A percentile compares a stretch with the other conserved stretches of the same genome.
Evolutionary conservation across 2,888 invertebrate species (phyloP).

Genomic region (Oxystoma pomonae): DNA sequence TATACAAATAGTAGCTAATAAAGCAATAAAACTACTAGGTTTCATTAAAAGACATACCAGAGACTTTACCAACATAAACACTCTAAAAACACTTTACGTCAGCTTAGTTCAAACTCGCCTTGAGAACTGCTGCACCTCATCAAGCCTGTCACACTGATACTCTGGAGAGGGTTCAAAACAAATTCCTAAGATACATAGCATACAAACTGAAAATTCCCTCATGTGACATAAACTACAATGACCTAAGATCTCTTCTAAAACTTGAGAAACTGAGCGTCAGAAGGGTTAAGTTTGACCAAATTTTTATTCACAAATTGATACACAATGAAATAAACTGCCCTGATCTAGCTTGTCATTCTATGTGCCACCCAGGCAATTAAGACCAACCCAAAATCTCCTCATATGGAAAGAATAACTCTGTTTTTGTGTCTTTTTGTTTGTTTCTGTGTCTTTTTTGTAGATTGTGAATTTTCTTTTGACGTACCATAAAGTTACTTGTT

Average conservation of each 20-base stretch:
- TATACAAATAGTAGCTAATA: background rate
- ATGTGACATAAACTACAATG: background rate
- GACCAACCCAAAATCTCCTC: no score
- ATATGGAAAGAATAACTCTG: no score
- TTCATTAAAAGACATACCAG: background rate
- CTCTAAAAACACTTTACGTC: background rate
- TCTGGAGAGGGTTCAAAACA: background rate
- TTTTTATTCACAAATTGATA: background rate
- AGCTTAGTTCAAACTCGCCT: background rate
- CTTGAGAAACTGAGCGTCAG: background rate
- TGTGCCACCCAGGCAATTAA: no score
- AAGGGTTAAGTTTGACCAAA: background rate
- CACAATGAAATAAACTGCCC: background rate
- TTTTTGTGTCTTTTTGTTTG: no score
- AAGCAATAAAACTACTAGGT: background rate
- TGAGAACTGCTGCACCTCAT: background rate
- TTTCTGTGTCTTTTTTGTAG: no score
- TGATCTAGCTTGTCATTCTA: no score
- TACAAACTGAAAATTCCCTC: background rate
- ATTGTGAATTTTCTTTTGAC: no score
- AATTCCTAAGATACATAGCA: background rate
- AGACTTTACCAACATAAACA: background rate
- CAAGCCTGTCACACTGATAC: background rate
- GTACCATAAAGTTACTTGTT: no score
- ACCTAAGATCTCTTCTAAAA: background rate